phyloP scores from a whole-genome alignment of 2,797 vertebrate genomes.

The Yasuhikotakia modesta region DNA sequence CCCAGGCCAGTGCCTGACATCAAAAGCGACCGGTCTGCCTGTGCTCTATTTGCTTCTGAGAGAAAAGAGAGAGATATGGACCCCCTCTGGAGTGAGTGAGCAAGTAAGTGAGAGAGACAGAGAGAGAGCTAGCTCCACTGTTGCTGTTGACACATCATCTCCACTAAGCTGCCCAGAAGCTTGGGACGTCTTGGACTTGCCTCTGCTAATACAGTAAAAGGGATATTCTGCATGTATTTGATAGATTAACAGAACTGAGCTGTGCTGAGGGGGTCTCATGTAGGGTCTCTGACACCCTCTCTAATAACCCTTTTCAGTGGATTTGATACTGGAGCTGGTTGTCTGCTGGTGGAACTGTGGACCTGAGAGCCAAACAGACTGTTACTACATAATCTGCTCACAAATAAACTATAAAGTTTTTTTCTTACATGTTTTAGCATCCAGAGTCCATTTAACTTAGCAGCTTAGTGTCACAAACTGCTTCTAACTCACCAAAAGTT shows the following conservation, averaged over 20 bases:
- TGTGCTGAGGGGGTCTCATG: neutral
- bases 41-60: constrained; percentile 15
- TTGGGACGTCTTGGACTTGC: neutral
- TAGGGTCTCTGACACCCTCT: neutral
- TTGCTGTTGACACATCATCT: constrained; percentile 23
- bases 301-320: neutral
- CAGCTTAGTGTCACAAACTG: too few relatives aligned
- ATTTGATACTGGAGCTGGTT: neutral
- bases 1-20: constrained; percentile 22
- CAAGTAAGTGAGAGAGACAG: too few relatives aligned
- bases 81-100: constrained; percentile 23
- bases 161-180: constrained; percentile 12
- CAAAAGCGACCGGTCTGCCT: constrained; percentile 8
- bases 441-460: neutral
- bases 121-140: neutral
- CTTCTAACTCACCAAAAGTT: neutral
- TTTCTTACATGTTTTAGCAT: too few relatives aligned
- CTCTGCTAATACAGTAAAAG: constrained; percentile 20
- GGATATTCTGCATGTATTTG: constrained; percentile 7
- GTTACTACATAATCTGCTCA: neutral
- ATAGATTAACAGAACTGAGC: constrained; percentile 9
- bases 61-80: constrained; percentile 28
- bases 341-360: neutral
- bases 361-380: neutral
- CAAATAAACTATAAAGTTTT: too few relatives aligned